Evolutionary conservation across 2,113 vertebrate species (phyloP).

Genomic region (Daphoenositta chrysoptera): DNA sequence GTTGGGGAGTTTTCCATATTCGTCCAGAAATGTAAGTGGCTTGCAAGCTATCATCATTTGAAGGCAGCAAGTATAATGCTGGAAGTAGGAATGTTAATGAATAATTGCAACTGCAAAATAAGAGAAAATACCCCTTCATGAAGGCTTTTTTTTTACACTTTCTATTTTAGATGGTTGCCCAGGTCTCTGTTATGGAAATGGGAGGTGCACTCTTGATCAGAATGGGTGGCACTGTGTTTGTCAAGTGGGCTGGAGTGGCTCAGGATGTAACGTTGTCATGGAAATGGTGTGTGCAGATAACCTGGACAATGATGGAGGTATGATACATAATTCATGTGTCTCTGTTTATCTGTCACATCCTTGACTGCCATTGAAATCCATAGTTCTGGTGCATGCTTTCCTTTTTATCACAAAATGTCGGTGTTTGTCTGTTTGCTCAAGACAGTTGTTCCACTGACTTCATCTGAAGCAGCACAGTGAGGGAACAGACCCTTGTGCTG

Average conservation of each 20-base stretch:
- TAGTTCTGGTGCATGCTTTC: background rate
- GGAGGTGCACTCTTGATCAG: conserved; percentile 96
- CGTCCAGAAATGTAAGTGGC: background rate
- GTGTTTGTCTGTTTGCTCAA: background rate
- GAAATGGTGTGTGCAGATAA: conserved; percentile 96
- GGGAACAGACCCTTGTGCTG: background rate
- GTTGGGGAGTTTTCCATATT: background rate
- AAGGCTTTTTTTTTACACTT: background rate
- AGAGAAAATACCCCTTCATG: background rate
- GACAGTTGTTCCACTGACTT: background rate
- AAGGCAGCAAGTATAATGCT: background rate
- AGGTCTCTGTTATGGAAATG: conserved; percentile 94
- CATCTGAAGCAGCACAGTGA: background rate
- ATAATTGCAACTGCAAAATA: background rate
- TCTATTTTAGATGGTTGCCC: conserved; percentile 88
- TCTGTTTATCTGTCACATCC: background rate
- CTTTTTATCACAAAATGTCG: conserved; percentile 23
- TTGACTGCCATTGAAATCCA: background rate
- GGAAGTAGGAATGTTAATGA: background rate
- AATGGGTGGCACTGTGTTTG: conserved; percentile 98
- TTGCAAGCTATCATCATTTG: background rate
- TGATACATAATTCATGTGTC: background rate
- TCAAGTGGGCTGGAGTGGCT: conserved; percentile 96
- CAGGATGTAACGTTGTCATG: conserved; percentile 94
- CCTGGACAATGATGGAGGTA: conserved; percentile 97